Base-by-base conservation (phyloP, 2,797 vertebrate species). In the Acestrorhynchus altus region DNA sequence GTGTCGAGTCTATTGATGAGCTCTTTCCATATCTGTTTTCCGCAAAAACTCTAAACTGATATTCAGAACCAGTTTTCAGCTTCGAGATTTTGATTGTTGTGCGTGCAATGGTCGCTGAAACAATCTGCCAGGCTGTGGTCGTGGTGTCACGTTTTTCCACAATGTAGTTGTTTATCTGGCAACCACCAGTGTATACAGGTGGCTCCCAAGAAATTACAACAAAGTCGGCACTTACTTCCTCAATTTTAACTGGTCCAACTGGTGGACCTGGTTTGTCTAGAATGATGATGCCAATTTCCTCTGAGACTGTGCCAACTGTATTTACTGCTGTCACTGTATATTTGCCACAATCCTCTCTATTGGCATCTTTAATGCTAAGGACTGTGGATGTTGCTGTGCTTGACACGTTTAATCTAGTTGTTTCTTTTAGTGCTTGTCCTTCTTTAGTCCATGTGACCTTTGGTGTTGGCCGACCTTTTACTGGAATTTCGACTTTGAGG, bases 21-120 rank as follows among this genome's bases (percentile, higher is more conserved):
- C 98, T 99, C 90, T 99, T 99, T 81, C 98, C 98, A 16, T 99
- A 99, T 88, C 98, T 93, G 83, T 99, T 99, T 89, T 99, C 98
- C 88, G 98, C 96, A 87, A 96, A 95, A 22, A 99, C 96, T 88
- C 98, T 97, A 86, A 99, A 99, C 82, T 99, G 98, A 90, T 99
- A 99, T 82, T 99, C 96, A 76, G 83, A 92, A 46, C 98, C 97
- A 76, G 97, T 99, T 92, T 97, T 99, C 28, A 99, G 89, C 71
- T 96, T 94, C 78, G 92, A 93, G 56, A 96, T 97, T 86, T 99
- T 99, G 83, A 98, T 94, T 35, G 95, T 99, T 84, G 96, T 98
- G 91, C 98, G 96, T 74, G 98, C 98, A 81, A 99, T 97, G 60
- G 98, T 99, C 77, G 98, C 97, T 81, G 98, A 99, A 66, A 99